A percentile compares a stretch with the other conserved stretches of the same genome.
Conservation (phyloP, 1,140 invertebrate species). For the Trichomalopsis sarcophagae region DNA sequence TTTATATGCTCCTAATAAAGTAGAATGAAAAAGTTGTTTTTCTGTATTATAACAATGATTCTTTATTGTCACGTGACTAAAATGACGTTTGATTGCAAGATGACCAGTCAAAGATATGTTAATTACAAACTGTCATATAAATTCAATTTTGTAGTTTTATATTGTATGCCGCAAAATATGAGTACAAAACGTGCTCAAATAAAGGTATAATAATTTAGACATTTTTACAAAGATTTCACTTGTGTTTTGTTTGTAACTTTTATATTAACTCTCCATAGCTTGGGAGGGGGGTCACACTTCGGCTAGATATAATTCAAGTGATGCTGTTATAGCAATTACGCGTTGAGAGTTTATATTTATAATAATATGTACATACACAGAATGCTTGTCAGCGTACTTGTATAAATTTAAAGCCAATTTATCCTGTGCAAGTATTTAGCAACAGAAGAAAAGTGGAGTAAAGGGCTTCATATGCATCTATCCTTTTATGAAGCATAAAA, state of each 20-base stretch:
- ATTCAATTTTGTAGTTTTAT: conserved; percentile 54
- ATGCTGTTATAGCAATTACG: conserved; percentile 32
- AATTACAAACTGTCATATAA: conserved; percentile 65
- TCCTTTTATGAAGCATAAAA: conserved; percentile 45
- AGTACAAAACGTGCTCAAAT: conserved; percentile 46
- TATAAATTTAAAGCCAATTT: conserved; percentile 42
- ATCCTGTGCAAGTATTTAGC: conserved; percentile 22
- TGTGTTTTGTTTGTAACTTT: conserved; percentile 4
- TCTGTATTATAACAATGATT: conserved; percentile 54
- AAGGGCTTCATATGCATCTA: conserved; percentile 35
- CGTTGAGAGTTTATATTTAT: conserved; percentile 42
- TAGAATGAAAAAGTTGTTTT: conserved; percentile 13
- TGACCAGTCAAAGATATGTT: conserved; percentile 54
- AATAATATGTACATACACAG: conserved; percentile 49
- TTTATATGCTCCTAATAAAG: conserved; percentile 45
- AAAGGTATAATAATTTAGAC: conserved; percentile 40
- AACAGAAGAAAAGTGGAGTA: conserved; percentile 40
- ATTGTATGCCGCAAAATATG: conserved; percentile 43
- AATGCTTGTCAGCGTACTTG: conserved; percentile 28
- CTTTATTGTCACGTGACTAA: conserved; percentile 68
- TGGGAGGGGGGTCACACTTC: conserved; percentile 16
- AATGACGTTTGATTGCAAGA: conserved; percentile 57
- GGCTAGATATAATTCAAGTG: conserved; percentile 42
- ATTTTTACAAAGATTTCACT: conserved; percentile 46
- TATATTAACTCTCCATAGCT: conserved; percentile 12